Conservation (phyloP, 2,888 invertebrate genomes). For the Poecilus cupreus region DNA sequence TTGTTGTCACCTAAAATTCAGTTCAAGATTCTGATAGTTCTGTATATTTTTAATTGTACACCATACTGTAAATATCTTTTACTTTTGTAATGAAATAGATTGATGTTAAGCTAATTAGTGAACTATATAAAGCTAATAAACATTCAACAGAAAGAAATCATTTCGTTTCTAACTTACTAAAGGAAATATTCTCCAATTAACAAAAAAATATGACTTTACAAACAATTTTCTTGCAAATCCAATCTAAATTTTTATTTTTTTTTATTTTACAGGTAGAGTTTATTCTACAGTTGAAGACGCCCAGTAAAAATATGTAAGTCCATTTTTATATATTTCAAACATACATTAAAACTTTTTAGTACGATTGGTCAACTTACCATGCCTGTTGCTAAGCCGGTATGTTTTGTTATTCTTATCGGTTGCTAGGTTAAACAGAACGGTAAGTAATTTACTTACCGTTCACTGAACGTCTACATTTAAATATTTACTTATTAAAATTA, state of each 20-base stretch:
- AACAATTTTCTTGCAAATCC: not conserved
- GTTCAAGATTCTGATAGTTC: constrained; percentile 46
- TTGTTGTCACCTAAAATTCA: constrained; percentile 41
- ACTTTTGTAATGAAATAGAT: constrained; percentile 69
- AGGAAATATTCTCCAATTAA: not conserved
- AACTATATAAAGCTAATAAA: constrained; percentile 56
- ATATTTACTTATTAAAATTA: too few species aligned
- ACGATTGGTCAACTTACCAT: too few species aligned
- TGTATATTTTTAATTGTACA: constrained; percentile 64
- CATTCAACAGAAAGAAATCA: constrained; percentile 40
- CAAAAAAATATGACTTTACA: not conserved
- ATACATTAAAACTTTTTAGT: too few species aligned
- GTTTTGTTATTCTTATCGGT: too few species aligned
- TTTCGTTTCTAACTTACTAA: not conserved
- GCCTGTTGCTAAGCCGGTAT: too few species aligned
- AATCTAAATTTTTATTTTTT: not conserved
- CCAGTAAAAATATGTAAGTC: too few species aligned
- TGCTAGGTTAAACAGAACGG: too few species aligned
- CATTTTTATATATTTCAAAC: too few species aligned
- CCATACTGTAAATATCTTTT: constrained; percentile 67
- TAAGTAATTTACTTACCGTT: too few species aligned
- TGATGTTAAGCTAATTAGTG: constrained; percentile 58
- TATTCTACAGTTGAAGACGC: too few species aligned
- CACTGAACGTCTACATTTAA: too few species aligned
- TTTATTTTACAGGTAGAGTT: not conserved